A percentile compares a stretch with the other conserved stretches of the same genome.
phyloP scores from a whole-genome alignment of 2,113 vertebrate genomes.

The Hoplias malabaricus region DNA sequence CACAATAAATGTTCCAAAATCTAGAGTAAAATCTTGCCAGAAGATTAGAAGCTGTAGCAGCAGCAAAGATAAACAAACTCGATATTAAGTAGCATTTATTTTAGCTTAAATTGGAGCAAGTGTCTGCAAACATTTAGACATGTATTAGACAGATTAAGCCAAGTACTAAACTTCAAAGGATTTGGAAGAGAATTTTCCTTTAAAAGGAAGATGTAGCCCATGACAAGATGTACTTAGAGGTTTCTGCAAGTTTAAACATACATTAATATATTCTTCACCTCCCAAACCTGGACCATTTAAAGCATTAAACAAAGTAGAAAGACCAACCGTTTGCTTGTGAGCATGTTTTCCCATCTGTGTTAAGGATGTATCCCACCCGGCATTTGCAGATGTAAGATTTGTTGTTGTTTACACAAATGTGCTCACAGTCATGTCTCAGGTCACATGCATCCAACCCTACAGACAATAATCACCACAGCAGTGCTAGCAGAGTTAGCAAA shows the following conservation, averaged over 20 bases:
- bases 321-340: conserved; percentile 68
- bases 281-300: not conserved
- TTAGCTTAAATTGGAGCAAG: not conserved
- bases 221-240: too few relatives aligned
- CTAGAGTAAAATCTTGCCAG: not conserved
- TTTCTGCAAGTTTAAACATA: conserved; percentile 2
- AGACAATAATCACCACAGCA: conserved; percentile 51
- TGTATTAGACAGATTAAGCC: too few relatives aligned
- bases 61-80: not conserved
- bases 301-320: not conserved
- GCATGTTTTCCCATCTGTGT: conserved; percentile 79
- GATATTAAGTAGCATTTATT: not conserved
- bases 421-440: conserved; percentile 77
- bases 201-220: too few relatives aligned
- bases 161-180: too few relatives aligned
- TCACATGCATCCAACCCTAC: conserved; percentile 75
- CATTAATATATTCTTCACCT: not conserved
- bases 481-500: conserved; percentile 19
- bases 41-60: not conserved
- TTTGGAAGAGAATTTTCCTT: too few relatives aligned
- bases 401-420: conserved; percentile 72
- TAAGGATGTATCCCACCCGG: conserved; percentile 74
- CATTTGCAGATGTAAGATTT: conserved; percentile 75
- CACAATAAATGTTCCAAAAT: not conserved
- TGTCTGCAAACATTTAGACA: not conserved